Evolutionary conservation across 2,797 vertebrate genomes (phyloP).

Genomic region (Micropoecilia bifurca): DNA sequence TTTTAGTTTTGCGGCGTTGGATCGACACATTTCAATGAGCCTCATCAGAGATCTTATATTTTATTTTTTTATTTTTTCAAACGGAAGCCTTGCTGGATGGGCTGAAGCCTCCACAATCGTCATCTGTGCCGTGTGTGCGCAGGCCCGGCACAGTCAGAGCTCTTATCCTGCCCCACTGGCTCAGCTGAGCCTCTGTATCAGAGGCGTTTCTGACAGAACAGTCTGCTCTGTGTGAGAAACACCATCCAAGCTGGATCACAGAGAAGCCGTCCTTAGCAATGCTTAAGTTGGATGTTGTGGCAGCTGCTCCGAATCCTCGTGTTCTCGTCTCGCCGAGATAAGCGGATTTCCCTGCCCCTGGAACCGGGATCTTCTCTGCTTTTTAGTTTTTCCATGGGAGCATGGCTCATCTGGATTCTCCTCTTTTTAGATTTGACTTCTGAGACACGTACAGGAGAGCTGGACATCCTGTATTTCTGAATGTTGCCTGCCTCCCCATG

Average conservation of each 20-base stretch:
- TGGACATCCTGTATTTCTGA: conserved; percentile 27
- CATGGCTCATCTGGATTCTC: conserved; percentile 26
- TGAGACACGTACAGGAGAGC: conserved; percentile 31
- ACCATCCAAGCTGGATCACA: conserved; percentile 52
- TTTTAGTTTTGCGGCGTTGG: background rate
- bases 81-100: conserved; percentile 44
- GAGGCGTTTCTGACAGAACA: conserved; percentile 48
- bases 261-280: conserved; percentile 51
- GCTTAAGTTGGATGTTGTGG: conserved; percentile 67
- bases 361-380: conserved; percentile 41
- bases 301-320: conserved; percentile 60
- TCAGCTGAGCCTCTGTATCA: conserved; percentile 68
- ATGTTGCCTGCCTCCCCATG: conserved; percentile 68
- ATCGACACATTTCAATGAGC: conserved; percentile 35
- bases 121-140: conserved; percentile 60
- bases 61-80: conserved; percentile 10
- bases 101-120: conserved; percentile 50
- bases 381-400: conserved; percentile 39
- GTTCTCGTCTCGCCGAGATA: conserved; percentile 53
- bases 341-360: conserved; percentile 57
- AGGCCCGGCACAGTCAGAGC: conserved; percentile 59
- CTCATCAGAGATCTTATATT: conserved; percentile 29
- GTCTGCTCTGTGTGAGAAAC: conserved; percentile 60
- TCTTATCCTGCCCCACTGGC: conserved; percentile 68
- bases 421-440: conserved; percentile 23